Base-by-base conservation (phyloP, 1,140 invertebrate species). In the Heliconius eleuchia region DNA sequence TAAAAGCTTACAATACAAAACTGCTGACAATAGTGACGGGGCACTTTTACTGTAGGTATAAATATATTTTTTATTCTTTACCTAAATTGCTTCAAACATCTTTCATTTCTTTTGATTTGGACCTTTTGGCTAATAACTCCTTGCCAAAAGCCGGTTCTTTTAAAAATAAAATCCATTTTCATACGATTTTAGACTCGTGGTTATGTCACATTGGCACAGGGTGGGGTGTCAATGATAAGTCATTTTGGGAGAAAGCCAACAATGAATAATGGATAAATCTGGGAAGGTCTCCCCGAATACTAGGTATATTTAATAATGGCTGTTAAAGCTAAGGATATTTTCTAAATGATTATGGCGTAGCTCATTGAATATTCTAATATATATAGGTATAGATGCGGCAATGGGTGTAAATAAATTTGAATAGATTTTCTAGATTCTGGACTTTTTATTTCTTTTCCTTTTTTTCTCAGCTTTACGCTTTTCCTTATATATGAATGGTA, bases 191-290 rank as follows among this genome's bases (percentile, higher is more conserved):
- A 81, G 76, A 80, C 60, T 81, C 80, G 71, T 50, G 73, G 80
- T 60, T 80, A 77, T 76, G 73, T 78, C 55, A 78, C 78, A 76
- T 81, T 81, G 80, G 80, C 80, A 76, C 66, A 18, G 52, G 73
- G 73, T 34, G 55, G 80, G 74, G 80, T 81, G 80, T 76, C 73
- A 81, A 76, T 81, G 80, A 81, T 78, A 81, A 81, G 76, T 81
- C 80, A 81, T 78, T 77, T 78, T 81, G 80, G 80, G 76, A 30
- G 77, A 76, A 81, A 78, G 80, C 80, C 80, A 81, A 78, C 76
- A 77, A 71, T 81, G 80, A 81, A 81, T 81, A 81, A 81, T 81
- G 77, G 72, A 81, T 81, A 81, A 78, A 78, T 81, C 70, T 78
- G 71, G 23, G 74, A 81, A 81, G 76, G 80, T 78, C 80, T 74